These are phyloP conservation scores for Eudasyphora cyanicolor DNA, from an alignment of 2,888 invertebrate species.

Conservation along the genomic window DNA sequence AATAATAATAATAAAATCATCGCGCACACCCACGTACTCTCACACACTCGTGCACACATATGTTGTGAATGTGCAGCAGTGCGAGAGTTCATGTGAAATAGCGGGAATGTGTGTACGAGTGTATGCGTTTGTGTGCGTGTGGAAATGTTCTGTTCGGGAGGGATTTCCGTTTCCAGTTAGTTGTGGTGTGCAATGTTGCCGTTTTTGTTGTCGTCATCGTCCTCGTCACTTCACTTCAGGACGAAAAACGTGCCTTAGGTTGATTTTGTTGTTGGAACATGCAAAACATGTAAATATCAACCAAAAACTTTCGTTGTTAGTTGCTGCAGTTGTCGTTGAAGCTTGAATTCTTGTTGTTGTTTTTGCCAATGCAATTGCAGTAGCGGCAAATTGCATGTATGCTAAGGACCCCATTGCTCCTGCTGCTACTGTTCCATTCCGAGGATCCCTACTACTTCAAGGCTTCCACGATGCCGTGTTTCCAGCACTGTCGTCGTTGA, in stretches of 20 bases:
- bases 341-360: background rate
- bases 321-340: background rate
- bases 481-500: conserved; percentile 11
- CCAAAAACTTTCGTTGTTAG: conserved; percentile 44
- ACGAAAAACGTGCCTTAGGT: conserved; percentile 64
- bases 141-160: conserved; percentile 50
- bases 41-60: background rate
- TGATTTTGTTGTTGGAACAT: conserved; percentile 60
- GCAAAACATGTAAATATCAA: conserved; percentile 65
- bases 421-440: background rate
- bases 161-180: conserved; percentile 66
- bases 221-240: conserved; percentile 48
- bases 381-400: conserved; percentile 56
- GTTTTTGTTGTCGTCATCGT: conserved; percentile 53
- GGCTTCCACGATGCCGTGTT: conserved; percentile 3
- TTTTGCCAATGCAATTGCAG: conserved; percentile 48
- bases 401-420: conserved; percentile 16
- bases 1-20: conserved; percentile 13
- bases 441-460: conserved; percentile 12
- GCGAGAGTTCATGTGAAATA: background rate
- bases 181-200: conserved; percentile 55
- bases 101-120: background rate
- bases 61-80: background rate
- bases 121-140: background rate
- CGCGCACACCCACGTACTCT: background rate